These are phyloP conservation scores for Tetrao urogallus DNA, from an alignment of 2,113 vertebrate species.

Conservation along the genomic window DNA sequence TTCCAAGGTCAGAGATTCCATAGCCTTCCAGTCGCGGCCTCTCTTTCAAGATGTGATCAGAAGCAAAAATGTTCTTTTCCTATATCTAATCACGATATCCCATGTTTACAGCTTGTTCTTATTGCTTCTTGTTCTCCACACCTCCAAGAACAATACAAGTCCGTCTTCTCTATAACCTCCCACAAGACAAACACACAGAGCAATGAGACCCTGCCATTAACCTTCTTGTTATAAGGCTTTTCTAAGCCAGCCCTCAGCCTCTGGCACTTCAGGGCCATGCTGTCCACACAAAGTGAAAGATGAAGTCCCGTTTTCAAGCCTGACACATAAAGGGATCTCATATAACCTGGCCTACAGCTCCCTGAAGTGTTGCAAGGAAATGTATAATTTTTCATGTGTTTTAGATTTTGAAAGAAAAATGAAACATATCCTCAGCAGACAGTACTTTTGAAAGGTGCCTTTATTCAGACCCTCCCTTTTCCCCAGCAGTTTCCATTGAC, in stretches of 20 bases:
- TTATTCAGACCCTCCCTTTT: not conserved
- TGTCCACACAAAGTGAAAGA: not conserved
- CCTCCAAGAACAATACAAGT: not conserved
- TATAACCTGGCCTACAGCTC: not conserved
- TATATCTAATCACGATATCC: not conserved
- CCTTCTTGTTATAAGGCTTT: not conserved
- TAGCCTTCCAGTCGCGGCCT: rapidly evolving
- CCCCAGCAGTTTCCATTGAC: not conserved
- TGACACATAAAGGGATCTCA: not conserved
- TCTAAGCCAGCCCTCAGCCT: not conserved
- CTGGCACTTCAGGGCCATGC: not conserved
- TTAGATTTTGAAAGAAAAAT: constrained; percentile 22
- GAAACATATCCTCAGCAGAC: not conserved
- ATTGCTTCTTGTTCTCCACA: not conserved
- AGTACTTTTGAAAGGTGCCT: constrained; percentile 17
- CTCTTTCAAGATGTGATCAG: not conserved
- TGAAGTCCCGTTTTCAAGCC: not conserved
- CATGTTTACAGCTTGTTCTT: not conserved
- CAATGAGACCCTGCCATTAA: not conserved
- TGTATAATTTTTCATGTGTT: not conserved
- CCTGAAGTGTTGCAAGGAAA: not conserved
- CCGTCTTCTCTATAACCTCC: not conserved
- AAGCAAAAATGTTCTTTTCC: not conserved
- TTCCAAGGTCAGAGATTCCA: not conserved
- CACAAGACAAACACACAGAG: not conserved